These are phyloP conservation scores for Rhineura floridana DNA, from an alignment of 2,113 vertebrate genomes.

Conservation along the genomic window DNA sequence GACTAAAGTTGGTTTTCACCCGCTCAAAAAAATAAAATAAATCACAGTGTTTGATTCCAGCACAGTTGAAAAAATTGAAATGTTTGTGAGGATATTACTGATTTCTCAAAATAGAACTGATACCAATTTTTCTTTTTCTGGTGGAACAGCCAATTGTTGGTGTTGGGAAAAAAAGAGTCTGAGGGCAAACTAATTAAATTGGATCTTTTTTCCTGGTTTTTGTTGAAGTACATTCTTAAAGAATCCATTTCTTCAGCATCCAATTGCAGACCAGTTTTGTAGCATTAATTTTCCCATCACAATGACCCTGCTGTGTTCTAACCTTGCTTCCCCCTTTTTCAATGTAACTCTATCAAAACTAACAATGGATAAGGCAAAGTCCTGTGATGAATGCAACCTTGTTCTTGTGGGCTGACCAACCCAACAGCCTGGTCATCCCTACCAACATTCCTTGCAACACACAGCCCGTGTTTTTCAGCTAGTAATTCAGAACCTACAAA, in stretches of 20 bases:
- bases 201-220: conserved; percentile 6
- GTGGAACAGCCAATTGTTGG: conserved; percentile 5
- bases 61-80: background rate
- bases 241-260: background rate
- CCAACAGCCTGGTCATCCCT: background rate
- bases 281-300: conserved; percentile 19
- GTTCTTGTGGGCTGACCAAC: background rate
- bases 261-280: conserved; percentile 22
- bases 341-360: background rate
- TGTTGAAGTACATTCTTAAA: conserved; percentile 31
- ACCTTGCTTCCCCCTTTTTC: conserved; percentile 33
- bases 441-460: background rate
- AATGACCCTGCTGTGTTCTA: conserved; percentile 16
- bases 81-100: background rate
- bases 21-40: too few relatives aligned
- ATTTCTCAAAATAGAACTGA: conserved; percentile 6
- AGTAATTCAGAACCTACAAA: background rate
- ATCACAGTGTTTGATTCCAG: too few relatives aligned
- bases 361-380: background rate
- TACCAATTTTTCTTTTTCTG: background rate
- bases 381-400: background rate
- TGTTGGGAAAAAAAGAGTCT: conserved; percentile 8
- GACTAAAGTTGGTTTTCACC: too few relatives aligned
- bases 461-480: too few relatives aligned
- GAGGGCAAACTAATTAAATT: conserved; percentile 12